Evolutionary conservation across 2,888 invertebrate species (phyloP).

Genomic region (Platycheirus rosarum): DNA sequence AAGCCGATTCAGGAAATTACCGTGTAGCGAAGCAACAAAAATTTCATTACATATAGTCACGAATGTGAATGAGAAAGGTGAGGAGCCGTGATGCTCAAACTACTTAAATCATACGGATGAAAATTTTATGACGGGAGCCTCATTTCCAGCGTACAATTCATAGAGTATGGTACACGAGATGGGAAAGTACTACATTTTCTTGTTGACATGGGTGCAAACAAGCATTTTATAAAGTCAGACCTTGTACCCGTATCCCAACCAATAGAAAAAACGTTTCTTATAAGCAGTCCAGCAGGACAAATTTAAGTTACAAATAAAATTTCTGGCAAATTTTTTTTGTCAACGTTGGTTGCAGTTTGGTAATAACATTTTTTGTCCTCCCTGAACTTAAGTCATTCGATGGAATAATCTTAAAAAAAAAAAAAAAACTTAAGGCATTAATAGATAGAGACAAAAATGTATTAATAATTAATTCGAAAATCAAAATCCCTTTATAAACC

Average conservation of each 20-base stretch:
- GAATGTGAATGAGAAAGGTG: too few species aligned
- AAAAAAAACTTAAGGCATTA: not conserved
- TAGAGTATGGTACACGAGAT: conserved; percentile 18
- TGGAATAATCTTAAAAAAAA: conserved; percentile 13
- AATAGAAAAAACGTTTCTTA: not conserved
- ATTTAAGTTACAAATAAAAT: not conserved
- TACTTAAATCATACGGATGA: too few species aligned
- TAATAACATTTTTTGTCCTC: conserved; percentile 17
- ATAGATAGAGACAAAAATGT: conserved; percentile 15
- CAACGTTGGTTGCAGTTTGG: conserved; percentile 3
- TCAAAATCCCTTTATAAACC: conserved; percentile 5
- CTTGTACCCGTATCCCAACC: not conserved
- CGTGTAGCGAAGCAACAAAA: not conserved
- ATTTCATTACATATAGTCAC: too few species aligned
- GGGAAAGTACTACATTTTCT: conserved; percentile 34
- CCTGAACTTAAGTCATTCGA: conserved; percentile 1
- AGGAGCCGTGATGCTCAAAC: too few species aligned
- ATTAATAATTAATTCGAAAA: not conserved
- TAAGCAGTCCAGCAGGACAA: not conserved
- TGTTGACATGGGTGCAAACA: conserved; percentile 45
- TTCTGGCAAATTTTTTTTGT: conserved; percentile 15
- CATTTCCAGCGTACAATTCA: conserved; percentile 37
- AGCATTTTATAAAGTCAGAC: conserved; percentile 19
- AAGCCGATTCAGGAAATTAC: not conserved
- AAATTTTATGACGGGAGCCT: conserved; percentile 20